A percentile compares a stretch with the other conserved stretches of the same genome.
Conservation (phyloP, 2,888 invertebrate species). For the Trisateles emortualis region DNA sequence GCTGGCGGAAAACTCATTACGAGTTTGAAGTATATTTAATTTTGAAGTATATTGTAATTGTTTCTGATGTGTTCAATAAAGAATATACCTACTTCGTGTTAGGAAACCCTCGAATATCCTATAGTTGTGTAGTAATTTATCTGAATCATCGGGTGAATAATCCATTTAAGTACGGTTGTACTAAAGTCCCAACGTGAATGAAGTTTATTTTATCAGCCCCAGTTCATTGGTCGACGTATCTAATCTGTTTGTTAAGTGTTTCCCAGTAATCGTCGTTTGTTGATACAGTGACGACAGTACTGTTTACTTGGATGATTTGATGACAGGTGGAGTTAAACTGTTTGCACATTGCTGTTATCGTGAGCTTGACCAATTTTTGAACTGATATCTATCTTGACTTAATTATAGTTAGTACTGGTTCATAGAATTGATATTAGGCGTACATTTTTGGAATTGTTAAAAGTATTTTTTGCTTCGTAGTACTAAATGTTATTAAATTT, state of each 20-base stretch:
- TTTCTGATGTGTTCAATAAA: too few relatives aligned
- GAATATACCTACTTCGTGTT: too few relatives aligned
- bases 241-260: constrained; percentile 9
- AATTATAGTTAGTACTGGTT: not conserved
- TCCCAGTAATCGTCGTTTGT: constrained; percentile 6
- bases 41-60: too few relatives aligned
- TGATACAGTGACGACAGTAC: not conserved
- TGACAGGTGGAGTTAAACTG: not conserved
- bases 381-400: not conserved
- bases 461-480: too few relatives aligned
- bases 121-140: not conserved
- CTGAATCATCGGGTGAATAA: not conserved
- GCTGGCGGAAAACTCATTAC: too few relatives aligned
- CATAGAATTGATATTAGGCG: too few relatives aligned
- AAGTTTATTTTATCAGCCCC: constrained; percentile 1
- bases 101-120: too few relatives aligned
- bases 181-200: not conserved
- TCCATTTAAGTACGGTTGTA: not conserved
- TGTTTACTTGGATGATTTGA: constrained; percentile 8
- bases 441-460: too few relatives aligned
- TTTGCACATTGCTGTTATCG: not conserved
- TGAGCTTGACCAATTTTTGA: not conserved
- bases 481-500: too few relatives aligned
- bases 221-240: constrained; percentile 7
- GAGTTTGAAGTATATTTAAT: too few relatives aligned